Percentiles rank a stretch among this genome's conserved stretches.
phyloP scores from a whole-genome alignment of 1,140 invertebrate genomes.

The Drosophila littoralis region DNA sequence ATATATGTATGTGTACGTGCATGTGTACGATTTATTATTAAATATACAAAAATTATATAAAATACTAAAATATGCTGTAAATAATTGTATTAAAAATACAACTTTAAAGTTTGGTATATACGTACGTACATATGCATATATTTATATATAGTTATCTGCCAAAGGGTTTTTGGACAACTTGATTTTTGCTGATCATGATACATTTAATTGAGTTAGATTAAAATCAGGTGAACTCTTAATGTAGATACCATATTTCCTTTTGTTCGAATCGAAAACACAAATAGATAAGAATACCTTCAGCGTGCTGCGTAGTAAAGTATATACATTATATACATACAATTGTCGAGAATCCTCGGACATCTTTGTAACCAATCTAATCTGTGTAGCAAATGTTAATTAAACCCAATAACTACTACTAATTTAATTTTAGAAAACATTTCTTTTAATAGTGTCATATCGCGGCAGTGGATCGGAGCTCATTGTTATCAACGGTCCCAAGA shows the following conservation, averaged over 20 bases:
- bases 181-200: neutral
- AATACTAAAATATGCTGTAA: neutral
- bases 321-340: neutral
- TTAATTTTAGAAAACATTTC: neutral
- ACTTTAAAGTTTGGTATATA: neutral
- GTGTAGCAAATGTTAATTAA: too few species aligned
- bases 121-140: neutral
- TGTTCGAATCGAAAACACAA: slow-evolving; percentile 5
- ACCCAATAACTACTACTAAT: neutral
- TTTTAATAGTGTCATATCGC: slow-evolving; percentile 16
- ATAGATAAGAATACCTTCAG: slow-evolving; percentile 1
- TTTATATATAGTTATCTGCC: neutral
- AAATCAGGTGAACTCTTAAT: neutral
- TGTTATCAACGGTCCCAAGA: slow-evolving; percentile 33
- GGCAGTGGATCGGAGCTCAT: slow-evolving; percentile 16
- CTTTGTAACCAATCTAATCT: too few species aligned
- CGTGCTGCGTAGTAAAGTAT: slow-evolving; percentile 16
- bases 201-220: neutral
- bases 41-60: neutral
- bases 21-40: slow-evolving; percentile 1
- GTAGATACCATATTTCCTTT: slow-evolving; percentile 3
- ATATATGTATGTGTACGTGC: slow-evolving; percentile 3
- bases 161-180: neutral
- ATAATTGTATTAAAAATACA: neutral
- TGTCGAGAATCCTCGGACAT: too few species aligned